Percentiles rank a stretch among this genome's conserved stretches.
Evolutionary conservation across 2,888 invertebrate genomes (phyloP).

Genomic region (Panorpa germanica): DNA sequence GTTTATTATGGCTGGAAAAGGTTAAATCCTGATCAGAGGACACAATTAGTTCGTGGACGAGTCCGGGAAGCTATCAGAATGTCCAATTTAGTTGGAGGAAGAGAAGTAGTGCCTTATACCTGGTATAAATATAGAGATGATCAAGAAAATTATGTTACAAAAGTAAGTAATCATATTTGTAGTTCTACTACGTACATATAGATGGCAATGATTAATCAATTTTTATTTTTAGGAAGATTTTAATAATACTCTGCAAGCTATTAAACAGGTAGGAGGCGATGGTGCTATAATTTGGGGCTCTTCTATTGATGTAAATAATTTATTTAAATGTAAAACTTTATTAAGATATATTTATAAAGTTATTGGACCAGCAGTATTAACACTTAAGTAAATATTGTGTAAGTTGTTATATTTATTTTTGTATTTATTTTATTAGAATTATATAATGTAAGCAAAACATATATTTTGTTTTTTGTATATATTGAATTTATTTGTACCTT

Average conservation of each 20-base stretch:
- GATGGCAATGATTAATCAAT: no score
- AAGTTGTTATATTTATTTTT: no score
- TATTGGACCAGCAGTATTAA: slow-evolving; percentile 41
- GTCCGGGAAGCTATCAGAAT: slow-evolving; percentile 39
- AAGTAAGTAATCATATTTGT: slow-evolving; percentile 21
- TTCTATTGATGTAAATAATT: slow-evolving; percentile 45
- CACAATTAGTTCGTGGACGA: slow-evolving; percentile 37
- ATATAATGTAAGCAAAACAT: no score
- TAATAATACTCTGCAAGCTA: slow-evolving; percentile 28
- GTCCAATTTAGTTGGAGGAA: no score
- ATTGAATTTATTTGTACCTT: no score
- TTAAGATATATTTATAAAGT: slow-evolving; percentile 35
- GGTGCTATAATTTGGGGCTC: slow-evolving; percentile 63
- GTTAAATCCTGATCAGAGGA: slow-evolving; percentile 27
- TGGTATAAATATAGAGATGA: slow-evolving; percentile 53
- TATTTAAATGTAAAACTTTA: slow-evolving; percentile 36
- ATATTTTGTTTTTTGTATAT: no score
- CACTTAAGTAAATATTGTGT: no score
- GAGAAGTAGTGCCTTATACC: slow-evolving; percentile 39
- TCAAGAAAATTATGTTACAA: slow-evolving; percentile 30
- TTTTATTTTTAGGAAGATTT: slow-evolving; percentile 34
- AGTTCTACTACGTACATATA: not conserved
- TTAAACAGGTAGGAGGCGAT: slow-evolving; percentile 36
- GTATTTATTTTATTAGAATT: no score
- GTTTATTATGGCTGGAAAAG: slow-evolving; percentile 44